phyloP scores from a whole-genome alignment of 2,113 vertebrate genomes.

The Chloropsis hardwickii region DNA sequence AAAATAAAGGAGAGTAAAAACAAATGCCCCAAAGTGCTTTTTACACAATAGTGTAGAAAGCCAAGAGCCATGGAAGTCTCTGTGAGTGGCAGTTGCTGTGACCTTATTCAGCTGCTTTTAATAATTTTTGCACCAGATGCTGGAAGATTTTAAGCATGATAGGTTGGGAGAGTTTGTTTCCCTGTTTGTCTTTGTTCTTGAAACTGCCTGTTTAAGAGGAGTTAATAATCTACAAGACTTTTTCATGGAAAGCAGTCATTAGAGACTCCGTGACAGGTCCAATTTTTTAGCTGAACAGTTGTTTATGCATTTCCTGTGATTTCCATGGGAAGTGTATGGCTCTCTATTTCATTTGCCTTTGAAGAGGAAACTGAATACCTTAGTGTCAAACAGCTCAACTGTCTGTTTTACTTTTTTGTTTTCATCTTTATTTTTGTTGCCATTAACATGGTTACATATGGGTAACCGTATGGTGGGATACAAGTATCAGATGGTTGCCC shows the following conservation, averaged over 20 bases:
- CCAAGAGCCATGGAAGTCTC: background rate
- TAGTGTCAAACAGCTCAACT: slow-evolving; percentile 9
- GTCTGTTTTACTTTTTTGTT: slow-evolving; percentile 10
- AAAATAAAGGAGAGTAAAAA: background rate
- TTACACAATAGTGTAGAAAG: background rate
- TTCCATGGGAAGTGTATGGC: background rate
- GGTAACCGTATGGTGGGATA: slow-evolving; percentile 25
- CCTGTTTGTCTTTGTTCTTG: background rate
- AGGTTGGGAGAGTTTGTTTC: background rate
- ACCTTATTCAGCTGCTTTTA: background rate
- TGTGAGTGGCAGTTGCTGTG: background rate
- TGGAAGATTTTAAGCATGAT: background rate
- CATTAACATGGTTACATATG: slow-evolving; percentile 25
- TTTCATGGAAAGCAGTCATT: background rate
- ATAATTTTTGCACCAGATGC: background rate
- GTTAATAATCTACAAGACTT: background rate
- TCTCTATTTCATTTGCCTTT: background rate
- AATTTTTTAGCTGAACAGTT: slow-evolving; percentile 3
- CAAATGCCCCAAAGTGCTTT: background rate
- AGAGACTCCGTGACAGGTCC: background rate
- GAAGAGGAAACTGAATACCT: slow-evolving; percentile 24
- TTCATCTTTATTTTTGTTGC: slow-evolving; percentile 50
- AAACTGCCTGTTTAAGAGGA: background rate
- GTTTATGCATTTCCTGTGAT: background rate
- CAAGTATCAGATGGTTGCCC: slow-evolving; percentile 48